Evolutionary conservation across 1,140 invertebrate species (phyloP), one percentile per base, ranked within the genome.

Genomic region (Galleria mellonella): DNA sequence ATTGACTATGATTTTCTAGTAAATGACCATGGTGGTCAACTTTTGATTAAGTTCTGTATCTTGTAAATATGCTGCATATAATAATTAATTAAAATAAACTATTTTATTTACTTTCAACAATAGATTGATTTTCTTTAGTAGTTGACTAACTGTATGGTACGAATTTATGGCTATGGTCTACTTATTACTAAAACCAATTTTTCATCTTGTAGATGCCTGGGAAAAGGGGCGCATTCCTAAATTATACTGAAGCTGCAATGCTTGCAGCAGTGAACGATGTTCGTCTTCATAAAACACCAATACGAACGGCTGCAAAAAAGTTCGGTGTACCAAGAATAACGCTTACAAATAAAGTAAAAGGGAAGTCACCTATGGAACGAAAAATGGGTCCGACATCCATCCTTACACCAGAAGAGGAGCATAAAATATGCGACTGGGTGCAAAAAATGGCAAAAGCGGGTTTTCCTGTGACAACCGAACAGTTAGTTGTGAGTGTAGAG

Each of bases 361-460:
- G 36, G 40, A 49, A 49, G 47, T 43, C 47, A 49, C 32, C 47
- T 9, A 49, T 49, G 47, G 40, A 49, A 49, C 40, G 40, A 37
- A 43, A 48, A 27, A 49, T 49, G 47, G 47, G 47, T 49, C 39
- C 47, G 32, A 17, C 39, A 23, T 49, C 32, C 32, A 49, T 49
- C 47, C 47, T 48, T 42, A 48, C 44, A 47, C 47, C 47, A 42
- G 47, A 48, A 48, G 47, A 50, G 47, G 47, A 49, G 33, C 47
- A 49, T 50, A 50, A 43, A 50, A 50, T 50, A 50, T 50, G 47
- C 30, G 47, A 50, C 33, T 50, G 40, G 47, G 47, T 50, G 47
- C 40, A 50, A 43, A 50, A 50, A 17, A 50, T 39, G 36, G 47
- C 47, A 50, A 50, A 50, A 50, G 47, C 47, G 40, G 47, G 47